Conservation (phyloP, 2,888 invertebrate species). For the Matsumyia berberina region DNA sequence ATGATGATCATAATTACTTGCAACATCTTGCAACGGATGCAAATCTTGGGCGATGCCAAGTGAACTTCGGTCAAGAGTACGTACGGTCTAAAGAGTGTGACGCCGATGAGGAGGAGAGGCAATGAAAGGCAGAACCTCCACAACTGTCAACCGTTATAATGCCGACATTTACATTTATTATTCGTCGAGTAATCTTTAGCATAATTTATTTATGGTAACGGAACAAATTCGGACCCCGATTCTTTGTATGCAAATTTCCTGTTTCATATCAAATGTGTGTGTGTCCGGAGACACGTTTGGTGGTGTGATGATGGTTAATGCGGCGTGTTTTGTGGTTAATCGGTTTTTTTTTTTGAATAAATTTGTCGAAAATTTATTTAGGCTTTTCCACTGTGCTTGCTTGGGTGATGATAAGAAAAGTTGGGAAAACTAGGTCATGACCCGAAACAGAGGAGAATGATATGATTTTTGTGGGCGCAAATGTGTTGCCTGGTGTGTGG, state of each 20-base stretch:
- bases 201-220: slow-evolving; percentile 45
- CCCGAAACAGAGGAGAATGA: not conserved
- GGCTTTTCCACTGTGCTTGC: not conserved
- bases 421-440: not conserved
- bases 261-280: not conserved
- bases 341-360: slow-evolving; percentile 1
- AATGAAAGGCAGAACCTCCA: not conserved
- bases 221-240: slow-evolving; percentile 24
- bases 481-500: not conserved
- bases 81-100: slow-evolving; percentile 2
- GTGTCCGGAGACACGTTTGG: not conserved
- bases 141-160: slow-evolving; percentile 46
- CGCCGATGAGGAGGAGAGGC: not conserved
- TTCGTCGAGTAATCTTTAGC: slow-evolving; percentile 17
- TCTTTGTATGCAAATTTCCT: slow-evolving; percentile 39
- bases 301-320: not conserved
- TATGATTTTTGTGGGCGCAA: not conserved
- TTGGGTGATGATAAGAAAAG: not conserved
- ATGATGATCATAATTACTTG: slow-evolving; percentile 18
- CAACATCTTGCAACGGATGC: slow-evolving; percentile 18
- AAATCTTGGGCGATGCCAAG: slow-evolving; percentile 15
- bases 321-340: not conserved
- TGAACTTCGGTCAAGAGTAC: slow-evolving; percentile 5
- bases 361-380: not conserved
- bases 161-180: slow-evolving; percentile 3